Conservation (phyloP, 2,797 vertebrate genomes). For the Mico argentatus region DNA sequence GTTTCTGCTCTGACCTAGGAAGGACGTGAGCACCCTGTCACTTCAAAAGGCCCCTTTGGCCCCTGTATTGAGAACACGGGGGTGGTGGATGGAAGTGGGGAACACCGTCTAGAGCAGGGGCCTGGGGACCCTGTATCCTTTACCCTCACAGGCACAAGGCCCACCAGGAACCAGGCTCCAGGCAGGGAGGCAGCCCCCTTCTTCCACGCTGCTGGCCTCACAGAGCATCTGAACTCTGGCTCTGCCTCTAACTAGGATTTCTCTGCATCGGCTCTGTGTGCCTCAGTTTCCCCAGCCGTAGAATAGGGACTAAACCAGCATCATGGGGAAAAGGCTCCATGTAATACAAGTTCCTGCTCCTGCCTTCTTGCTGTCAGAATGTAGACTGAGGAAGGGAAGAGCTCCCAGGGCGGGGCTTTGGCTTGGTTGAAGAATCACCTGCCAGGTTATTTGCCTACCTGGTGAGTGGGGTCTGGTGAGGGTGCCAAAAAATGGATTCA, state of each 20-base stretch:
- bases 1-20: neutral
- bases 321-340: neutral
- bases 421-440: accelerated
- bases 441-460: too few species aligned
- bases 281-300: neutral
- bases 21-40: neutral
- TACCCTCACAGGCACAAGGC: neutral
- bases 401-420: neutral
- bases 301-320: neutral
- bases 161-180: accelerated
- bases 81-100: accelerated
- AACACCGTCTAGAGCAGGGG: neutral
- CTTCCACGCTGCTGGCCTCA: accelerated
- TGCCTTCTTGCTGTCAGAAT: neutral
- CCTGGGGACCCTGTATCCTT: neutral
- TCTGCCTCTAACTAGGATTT: neutral
- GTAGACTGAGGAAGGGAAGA: neutral
- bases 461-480: neutral
- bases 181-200: neutral
- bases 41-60: neutral
- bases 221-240: too few species aligned
- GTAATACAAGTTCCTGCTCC: accelerated
- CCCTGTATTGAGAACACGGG: neutral
- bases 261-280: neutral
- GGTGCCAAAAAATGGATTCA: neutral